Evolutionary conservation across 2,888 invertebrate species (phyloP), one percentile per base, ranked within the genome.

Genomic region (Matsumyia berberina): DNA sequence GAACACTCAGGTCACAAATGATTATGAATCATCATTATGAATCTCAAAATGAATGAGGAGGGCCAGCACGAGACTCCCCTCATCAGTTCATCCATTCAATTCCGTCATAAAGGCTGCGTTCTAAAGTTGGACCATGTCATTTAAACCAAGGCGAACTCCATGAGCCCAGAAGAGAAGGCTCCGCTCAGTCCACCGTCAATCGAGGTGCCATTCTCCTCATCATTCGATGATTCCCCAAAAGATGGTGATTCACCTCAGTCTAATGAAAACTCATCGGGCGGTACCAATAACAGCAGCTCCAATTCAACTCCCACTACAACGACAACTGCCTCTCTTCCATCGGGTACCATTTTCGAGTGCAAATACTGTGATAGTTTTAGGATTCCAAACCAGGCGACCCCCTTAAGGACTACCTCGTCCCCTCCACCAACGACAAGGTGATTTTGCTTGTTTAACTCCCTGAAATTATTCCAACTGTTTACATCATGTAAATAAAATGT

Each of bases 331-430:
- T 42, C 55, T 12, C 42, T 57, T 17, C 62, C 73, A 17, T n/a
- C 58, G 24, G 85, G 86, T 12, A 86, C 87, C 86, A 93, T 89
- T 17, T 95, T 94, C 89, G 93, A 94, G 86, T 99, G 98, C 91
- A 94, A 95, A 86, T 96, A 95, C 90, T 99, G 99, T 92, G 96
- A 96, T n/a, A n/a, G n/a, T n/a, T n/a, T n/a, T n/a, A n/a, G n/a
- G n/a, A n/a, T n/a, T n/a, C n/a, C n/a, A n/a, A n/a, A n/a, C n/a
- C n/a, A n/a, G n/a, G n/a, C n/a, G n/a, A n/a, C n/a, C n/a, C n/a
- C n/a, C n/a, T n/a, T n/a, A n/a, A n/a, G n/a, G n/a, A n/a, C n/a
- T n/a, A n/a, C n/a, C n/a, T n/a, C n/a, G n/a, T n/a, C n/a, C n/a
- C n/a, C n/a, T n/a, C n/a, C n/a, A n/a, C n/a, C n/a, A n/a, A n/a